Base-by-base conservation (phyloP, 2,113 vertebrate genomes). In the Nipponia nippon region DNA sequence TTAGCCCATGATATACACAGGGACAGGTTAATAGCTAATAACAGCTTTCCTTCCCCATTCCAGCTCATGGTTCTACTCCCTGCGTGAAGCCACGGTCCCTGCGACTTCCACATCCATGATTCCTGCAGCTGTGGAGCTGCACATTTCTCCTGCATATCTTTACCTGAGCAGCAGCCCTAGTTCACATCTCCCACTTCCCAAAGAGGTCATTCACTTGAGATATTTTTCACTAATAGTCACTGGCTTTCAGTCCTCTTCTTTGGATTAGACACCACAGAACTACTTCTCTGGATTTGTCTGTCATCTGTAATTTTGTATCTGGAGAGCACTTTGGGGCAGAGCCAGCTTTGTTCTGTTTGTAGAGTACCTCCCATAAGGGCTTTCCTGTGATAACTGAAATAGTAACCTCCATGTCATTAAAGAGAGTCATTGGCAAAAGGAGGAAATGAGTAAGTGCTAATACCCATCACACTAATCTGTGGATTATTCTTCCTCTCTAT, bases 11-110 rank as follows among this genome's bases (percentile, higher is more conserved):
- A 29, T 25, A 87, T 7, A 69, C 26, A 34, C 1, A 32, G 34
- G 29, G 53, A 73, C 62, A 79, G 11, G n/a, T 38, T 63, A 34
- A 27, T 19, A 40, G 53, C 55, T 66, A 71, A 22, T 26, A 55
- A n/a, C 8, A 91, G 13, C 25, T 76, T 83, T 81, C 34, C 19
- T 76, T 87, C 32, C n/a, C 27, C n/a, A 16, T 49, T 59, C 47
- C 46, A 55, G 0, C 19, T n/a, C 13, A 2, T 17, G n/a, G 25
- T 30, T 93, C 67, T 61, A 15, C 40, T 44, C 23, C 30, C 53
- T 27, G 1, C 1, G 1, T 1, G 1, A 36, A 75, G 6, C 7
- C 1, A 10, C 2, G 1, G 36, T 58, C 1, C 0, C 49, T 77
- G 46, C 49, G 90, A 66, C 27, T 47, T 53, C 16, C 18, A 25